Evolutionary conservation across 64 coral and sea anemone species (phyloP).

Genomic region (Exaiptasia diaphana): DNA sequence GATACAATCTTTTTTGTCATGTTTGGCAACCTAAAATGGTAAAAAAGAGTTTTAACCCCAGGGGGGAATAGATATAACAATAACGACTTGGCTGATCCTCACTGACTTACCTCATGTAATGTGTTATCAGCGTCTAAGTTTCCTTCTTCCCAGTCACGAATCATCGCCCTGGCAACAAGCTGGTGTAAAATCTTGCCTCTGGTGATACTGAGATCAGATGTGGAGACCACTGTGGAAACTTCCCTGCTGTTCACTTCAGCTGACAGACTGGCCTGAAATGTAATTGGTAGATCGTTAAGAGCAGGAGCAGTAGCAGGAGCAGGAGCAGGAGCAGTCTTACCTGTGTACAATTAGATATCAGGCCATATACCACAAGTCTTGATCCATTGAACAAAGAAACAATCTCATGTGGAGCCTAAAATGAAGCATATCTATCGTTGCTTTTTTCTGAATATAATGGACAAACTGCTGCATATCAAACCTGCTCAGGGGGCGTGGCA

Average conservation of each 20-base stretch:
- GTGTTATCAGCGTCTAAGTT: slow-evolving; percentile 63
- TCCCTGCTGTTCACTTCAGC: slow-evolving; percentile 72
- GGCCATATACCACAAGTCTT: slow-evolving; percentile 91
- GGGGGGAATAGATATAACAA: not conserved
- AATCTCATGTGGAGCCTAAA: slow-evolving; percentile 73
- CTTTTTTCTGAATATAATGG: not conserved
- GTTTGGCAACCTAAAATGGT: slow-evolving; percentile 54
- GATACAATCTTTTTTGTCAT: slow-evolving; percentile 79
- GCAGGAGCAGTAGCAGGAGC: not conserved
- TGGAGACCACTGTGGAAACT: slow-evolving; percentile 94
- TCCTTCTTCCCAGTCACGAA: slow-evolving; percentile 97
- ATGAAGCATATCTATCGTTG: not conserved
- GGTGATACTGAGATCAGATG: slow-evolving; percentile 76
- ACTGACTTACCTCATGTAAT: slow-evolving; percentile 89
- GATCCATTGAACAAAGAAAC: slow-evolving; percentile 89
- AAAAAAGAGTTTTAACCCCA: not conserved
- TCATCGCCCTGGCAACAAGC: slow-evolving; percentile 78
- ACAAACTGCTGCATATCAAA: not conserved
- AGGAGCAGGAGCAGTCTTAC: not conserved
- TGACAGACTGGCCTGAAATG: slow-evolving; percentile 63
- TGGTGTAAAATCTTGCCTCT: slow-evolving; percentile 93
- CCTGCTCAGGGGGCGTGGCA: slow-evolving; percentile 59
- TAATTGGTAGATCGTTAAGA: too few species aligned
- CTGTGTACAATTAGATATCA: slow-evolving; percentile 93
- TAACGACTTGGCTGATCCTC: not conserved